Evolutionary conservation across 2,797 vertebrate genomes (phyloP).

Genomic region (Podarcis lilfordi): DNA sequence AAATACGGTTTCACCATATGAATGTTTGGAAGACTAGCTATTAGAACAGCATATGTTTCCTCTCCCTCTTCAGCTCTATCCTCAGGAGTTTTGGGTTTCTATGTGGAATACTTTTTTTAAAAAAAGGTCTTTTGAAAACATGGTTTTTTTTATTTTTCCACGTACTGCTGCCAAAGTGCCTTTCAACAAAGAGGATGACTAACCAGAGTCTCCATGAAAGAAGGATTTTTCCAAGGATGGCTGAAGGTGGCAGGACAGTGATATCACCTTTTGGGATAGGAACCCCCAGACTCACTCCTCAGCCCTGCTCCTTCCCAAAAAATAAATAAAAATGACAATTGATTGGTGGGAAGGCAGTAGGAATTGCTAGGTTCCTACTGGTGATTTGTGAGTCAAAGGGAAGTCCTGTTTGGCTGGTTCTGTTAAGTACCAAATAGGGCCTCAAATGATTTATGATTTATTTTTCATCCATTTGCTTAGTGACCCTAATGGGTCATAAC

Average conservation of each 20-base stretch:
- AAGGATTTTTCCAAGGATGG: conserved; percentile 70
- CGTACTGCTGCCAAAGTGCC: conserved; percentile 70
- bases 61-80: not conserved
- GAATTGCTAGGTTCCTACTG: not conserved
- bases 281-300: not conserved
- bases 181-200: conserved; percentile 77
- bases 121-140: conserved; percentile 59
- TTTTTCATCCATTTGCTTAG: not conserved
- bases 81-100: not conserved
- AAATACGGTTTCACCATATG: not conserved
- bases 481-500: not conserved
- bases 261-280: conserved; percentile 72
- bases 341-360: not conserved
- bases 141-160: conserved; percentile 70
- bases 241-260: conserved; percentile 57
- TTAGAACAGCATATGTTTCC: conserved; percentile 15
- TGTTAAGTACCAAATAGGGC: not conserved
- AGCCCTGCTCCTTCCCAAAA: not conserved
- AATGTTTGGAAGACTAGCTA: not conserved
- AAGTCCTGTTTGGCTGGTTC: not conserved
- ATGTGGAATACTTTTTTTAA: conserved; percentile 18
- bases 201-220: conserved; percentile 72
- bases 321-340: not conserved
- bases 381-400: not conserved
- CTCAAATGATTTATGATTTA: not conserved